Conservation (phyloP, 2,797 vertebrate genomes). For the Xenentodon cancila region DNA sequence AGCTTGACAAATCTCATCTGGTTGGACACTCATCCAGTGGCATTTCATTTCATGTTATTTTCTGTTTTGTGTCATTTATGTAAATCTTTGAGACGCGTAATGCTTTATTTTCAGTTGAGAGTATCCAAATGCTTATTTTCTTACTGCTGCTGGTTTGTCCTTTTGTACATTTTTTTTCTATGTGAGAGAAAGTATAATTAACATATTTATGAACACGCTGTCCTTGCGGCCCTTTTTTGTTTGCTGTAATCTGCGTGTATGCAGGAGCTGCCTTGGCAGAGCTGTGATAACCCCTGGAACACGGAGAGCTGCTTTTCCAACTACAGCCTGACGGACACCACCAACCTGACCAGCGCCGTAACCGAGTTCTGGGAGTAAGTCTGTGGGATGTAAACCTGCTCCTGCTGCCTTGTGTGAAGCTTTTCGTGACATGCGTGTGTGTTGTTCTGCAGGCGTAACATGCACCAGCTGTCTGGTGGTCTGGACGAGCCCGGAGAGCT, state of each 20-base stretch:
- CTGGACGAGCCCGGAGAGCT: constrained; percentile 88
- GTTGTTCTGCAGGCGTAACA: constrained; percentile 84
- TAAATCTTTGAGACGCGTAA: too few species aligned
- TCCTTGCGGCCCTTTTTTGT: background rate
- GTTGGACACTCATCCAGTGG: too few species aligned
- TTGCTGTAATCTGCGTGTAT: constrained; percentile 8
- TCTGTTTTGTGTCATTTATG: too few species aligned
- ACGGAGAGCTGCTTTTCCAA: constrained; percentile 91
- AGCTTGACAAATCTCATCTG: too few species aligned
- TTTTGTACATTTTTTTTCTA: too few species aligned
- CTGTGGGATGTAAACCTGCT: background rate
- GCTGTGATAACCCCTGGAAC: constrained; percentile 91
- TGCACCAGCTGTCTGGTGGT: constrained; percentile 89
- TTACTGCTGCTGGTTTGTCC: too few species aligned
- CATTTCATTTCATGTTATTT: too few species aligned
- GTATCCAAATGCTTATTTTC: too few species aligned
- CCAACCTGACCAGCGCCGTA: constrained; percentile 90
- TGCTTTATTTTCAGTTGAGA: too few species aligned
- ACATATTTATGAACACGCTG: background rate
- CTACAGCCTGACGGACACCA: constrained; percentile 90
- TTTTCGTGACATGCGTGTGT: constrained; percentile 10
- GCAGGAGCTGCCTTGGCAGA: constrained; percentile 92
- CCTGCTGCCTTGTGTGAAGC: background rate
- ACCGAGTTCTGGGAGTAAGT: constrained; percentile 96
- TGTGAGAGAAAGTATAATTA: background rate